These are phyloP conservation scores for Seira sanloemensis DNA, from an alignment of 2,888 invertebrate genomes.

Conservation along the genomic window DNA sequence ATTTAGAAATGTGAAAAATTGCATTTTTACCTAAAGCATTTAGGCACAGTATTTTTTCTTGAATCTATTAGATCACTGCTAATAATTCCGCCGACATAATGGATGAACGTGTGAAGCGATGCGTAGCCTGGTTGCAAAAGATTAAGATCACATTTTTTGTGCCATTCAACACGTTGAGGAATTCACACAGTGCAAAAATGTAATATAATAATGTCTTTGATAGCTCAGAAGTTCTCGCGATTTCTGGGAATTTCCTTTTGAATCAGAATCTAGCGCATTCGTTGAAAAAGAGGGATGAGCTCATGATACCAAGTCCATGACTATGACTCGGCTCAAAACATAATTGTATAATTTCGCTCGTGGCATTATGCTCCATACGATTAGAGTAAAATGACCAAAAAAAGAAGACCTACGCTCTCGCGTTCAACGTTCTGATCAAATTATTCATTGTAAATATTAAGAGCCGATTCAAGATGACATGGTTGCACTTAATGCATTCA, in stretches of 20 bases:
- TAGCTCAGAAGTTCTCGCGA: no score
- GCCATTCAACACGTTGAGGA: no score
- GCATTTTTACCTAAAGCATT: no score
- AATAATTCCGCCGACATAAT: no score
- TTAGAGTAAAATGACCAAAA: neutral
- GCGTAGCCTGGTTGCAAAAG: neutral
- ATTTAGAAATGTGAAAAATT: no score
- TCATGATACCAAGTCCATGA: neutral
- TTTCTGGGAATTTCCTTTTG: constrained; percentile 4
- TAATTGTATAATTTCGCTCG: constrained; percentile 4
- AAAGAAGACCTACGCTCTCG: neutral
- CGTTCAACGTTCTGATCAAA: constrained; percentile 4
- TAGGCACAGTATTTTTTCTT: no score
- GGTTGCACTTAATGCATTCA: no score
- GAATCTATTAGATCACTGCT: no score
- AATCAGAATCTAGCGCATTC: neutral
- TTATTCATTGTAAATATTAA: neutral
- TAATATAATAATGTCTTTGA: no score
- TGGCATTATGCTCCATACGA: neutral
- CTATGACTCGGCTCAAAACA: neutral
- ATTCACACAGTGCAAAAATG: no score
- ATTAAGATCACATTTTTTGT: neutral
- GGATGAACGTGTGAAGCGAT: no score
- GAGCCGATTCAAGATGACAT: neutral
- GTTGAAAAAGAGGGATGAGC: neutral